Conservation (phyloP, 2,888 invertebrate genomes). For the Steinernema scapterisci region DNA sequence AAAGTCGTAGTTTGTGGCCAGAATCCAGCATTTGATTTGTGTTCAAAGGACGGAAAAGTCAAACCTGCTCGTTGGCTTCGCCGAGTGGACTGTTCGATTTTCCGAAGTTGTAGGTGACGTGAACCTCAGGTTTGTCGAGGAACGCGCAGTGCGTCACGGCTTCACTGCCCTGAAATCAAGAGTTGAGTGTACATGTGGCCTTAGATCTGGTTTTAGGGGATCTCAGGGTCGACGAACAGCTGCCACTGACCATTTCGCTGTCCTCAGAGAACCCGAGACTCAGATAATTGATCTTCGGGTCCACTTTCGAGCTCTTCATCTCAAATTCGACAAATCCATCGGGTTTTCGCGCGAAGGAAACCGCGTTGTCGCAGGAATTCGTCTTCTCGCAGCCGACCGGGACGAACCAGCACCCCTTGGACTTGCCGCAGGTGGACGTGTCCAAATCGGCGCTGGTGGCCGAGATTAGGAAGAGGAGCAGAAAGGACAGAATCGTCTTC, state of each 20-base stretch:
- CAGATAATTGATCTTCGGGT: conserved; percentile 43
- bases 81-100: neutral
- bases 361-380: conserved; percentile 26
- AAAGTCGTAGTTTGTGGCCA: too few relatives aligned
- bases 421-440: conserved; percentile 43
- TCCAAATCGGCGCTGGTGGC: conserved; percentile 40
- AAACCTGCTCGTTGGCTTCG: conserved; percentile 19
- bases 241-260: conserved; percentile 40
- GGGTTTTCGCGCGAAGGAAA: conserved; percentile 30
- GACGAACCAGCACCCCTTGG: conserved; percentile 48
- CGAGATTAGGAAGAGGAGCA: neutral
- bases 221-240: too few relatives aligned
- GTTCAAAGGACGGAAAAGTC: too few relatives aligned
- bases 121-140: conserved; percentile 12
- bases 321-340: neutral
- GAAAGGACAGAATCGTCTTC: neutral
- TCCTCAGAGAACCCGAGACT: conserved; percentile 57
- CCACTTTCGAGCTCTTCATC: conserved; percentile 17
- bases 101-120: conserved; percentile 28
- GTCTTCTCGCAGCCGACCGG: conserved; percentile 1
- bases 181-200: too few relatives aligned
- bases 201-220: too few relatives aligned
- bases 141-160: conserved; percentile 37
- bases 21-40: too few relatives aligned
- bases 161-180: conserved; percentile 38